Percentiles rank a stretch among this genome's conserved stretches.
These are phyloP conservation scores for Esox niger DNA, from an alignment of 2,113 vertebrate genomes.

Conservation along the genomic window DNA sequence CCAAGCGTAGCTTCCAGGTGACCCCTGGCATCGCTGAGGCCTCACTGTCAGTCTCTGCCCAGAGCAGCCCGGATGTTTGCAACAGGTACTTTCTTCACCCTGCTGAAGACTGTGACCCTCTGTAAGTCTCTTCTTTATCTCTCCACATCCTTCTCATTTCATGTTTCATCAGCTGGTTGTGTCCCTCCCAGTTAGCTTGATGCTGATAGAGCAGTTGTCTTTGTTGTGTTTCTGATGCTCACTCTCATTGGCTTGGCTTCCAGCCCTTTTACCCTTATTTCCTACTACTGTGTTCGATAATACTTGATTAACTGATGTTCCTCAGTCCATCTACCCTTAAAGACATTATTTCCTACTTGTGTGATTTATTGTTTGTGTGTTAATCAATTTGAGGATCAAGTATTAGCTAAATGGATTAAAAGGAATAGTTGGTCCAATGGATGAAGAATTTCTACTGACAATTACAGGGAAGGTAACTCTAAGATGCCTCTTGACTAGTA, in stretches of 20 bases:
- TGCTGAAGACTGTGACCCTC: slow-evolving; percentile 79
- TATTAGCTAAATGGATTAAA: background rate
- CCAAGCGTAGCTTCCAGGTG: slow-evolving; percentile 85
- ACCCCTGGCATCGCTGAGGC: slow-evolving; percentile 69
- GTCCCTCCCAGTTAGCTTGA: background rate
- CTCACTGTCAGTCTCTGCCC: slow-evolving; percentile 38
- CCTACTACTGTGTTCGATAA: background rate
- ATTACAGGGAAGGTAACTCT: too few relatives aligned
- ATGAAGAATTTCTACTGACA: background rate
- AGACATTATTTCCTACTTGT: background rate
- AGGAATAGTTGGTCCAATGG: background rate
- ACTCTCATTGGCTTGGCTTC: background rate
- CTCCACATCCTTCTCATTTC: slow-evolving; percentile 27
- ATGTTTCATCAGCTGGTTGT: slow-evolving; percentile 14
- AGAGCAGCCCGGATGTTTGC: slow-evolving; percentile 77
- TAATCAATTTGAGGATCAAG: background rate
- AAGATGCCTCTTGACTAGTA: background rate
- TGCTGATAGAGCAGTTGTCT: too few relatives aligned
- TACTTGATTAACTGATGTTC: background rate
- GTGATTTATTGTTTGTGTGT: background rate
- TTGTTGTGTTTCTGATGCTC: too few relatives aligned
- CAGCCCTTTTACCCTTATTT: background rate
- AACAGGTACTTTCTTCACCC: slow-evolving; percentile 83
- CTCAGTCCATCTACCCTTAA: background rate
- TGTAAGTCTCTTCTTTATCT: slow-evolving; percentile 74